phyloP scores from a whole-genome alignment of 2,797 vertebrate species.

The Acipenser ruthenus region DNA sequence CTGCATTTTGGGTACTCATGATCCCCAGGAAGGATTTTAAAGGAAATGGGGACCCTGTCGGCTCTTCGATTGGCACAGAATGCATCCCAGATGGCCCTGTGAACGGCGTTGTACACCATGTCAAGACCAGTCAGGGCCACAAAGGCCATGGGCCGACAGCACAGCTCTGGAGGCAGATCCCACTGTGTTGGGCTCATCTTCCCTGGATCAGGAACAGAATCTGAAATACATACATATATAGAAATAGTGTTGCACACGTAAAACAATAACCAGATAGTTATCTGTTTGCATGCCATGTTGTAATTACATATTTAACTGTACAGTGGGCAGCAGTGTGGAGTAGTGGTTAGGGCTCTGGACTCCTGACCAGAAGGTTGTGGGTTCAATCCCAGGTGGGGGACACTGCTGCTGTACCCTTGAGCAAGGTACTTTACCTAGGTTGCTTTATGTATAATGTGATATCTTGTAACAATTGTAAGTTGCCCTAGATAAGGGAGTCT shows the following conservation, averaged over 20 bases:
- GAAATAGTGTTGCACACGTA: too few species aligned
- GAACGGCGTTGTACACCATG: slow-evolving; percentile 87
- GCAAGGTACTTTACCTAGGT: too few species aligned
- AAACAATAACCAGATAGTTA: too few species aligned
- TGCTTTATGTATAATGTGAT: too few species aligned
- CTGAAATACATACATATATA: slow-evolving; percentile 28
- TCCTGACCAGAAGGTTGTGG: not conserved
- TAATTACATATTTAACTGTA: too few species aligned
- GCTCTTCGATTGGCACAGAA: slow-evolving; percentile 92
- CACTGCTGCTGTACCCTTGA: too few species aligned
- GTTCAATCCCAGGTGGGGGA: not conserved
- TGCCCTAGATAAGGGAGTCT: too few species aligned
- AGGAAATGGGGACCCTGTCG: slow-evolving; percentile 94
- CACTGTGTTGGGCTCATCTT: slow-evolving; percentile 77
- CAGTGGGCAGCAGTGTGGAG: not conserved
- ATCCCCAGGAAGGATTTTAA: slow-evolving; percentile 92
- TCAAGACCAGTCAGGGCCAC: slow-evolving; percentile 90
- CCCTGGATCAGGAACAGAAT: not conserved
- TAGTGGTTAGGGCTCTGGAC: not conserved
- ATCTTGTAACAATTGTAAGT: too few species aligned
- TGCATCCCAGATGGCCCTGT: slow-evolving; percentile 93
- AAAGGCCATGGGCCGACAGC: slow-evolving; percentile 96
- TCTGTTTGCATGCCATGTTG: too few species aligned
- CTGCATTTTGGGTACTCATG: slow-evolving; percentile 96
- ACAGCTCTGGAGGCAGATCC: slow-evolving; percentile 92